phyloP scores from a whole-genome alignment of 1,140 invertebrate genomes.

The Battus philenor region DNA sequence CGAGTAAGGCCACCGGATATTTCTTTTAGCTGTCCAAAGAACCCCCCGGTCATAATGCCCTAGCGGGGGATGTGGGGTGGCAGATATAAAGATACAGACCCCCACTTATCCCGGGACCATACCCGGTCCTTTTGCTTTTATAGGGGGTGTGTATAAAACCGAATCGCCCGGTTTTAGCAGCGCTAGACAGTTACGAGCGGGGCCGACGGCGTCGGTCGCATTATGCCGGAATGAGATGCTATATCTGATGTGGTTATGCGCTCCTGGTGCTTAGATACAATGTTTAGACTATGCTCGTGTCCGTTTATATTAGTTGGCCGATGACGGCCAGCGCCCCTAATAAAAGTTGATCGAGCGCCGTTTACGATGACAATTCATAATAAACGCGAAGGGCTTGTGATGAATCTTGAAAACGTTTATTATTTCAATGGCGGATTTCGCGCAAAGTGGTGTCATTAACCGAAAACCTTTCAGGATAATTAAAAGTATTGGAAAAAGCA shows the following conservation, averaged over 20 bases:
- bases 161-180: constrained; percentile 52
- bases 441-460: constrained; percentile 2
- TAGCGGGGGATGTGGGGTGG: constrained; percentile 48
- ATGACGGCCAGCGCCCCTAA: constrained; percentile 26
- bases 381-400: constrained; percentile 22
- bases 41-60: constrained; percentile 70
- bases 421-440: constrained; percentile 4
- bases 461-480: constrained; percentile 6
- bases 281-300: constrained; percentile 45
- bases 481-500: constrained; percentile 8
- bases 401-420: constrained; percentile 17
- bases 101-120: constrained; percentile 73
- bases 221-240: constrained; percentile 61
- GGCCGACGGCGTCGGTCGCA: constrained; percentile 62
- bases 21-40: constrained; percentile 74
- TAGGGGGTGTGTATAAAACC: constrained; percentile 76
- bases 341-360: constrained; percentile 32
- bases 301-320: constrained; percentile 41
- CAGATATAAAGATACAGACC: constrained; percentile 74
- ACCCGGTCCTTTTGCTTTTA: constrained; percentile 75
- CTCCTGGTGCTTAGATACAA: constrained; percentile 58
- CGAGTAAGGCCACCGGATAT: constrained; percentile 68
- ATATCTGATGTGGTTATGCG: constrained; percentile 61
- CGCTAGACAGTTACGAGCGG: constrained; percentile 62
- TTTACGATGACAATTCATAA: constrained; percentile 29